Conservation (phyloP, 1,140 invertebrate species). For the Papilio aristodemus region DNA sequence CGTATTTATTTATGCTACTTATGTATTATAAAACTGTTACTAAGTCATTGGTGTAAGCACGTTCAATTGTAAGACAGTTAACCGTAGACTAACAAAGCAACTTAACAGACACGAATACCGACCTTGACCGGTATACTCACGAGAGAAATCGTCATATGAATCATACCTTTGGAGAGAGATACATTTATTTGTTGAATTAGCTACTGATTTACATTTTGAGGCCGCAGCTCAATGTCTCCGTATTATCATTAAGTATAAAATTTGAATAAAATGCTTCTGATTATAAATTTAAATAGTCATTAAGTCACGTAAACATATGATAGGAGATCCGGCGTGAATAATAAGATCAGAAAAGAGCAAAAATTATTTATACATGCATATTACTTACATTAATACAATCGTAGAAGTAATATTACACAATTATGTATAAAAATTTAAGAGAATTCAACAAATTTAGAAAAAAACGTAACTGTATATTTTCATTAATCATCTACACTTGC, state of each 20-base stretch:
- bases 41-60: constrained; percentile 42
- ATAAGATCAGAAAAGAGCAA: neutral
- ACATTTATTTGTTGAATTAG: constrained; percentile 18
- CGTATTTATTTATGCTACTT: constrained; percentile 42
- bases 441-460: neutral
- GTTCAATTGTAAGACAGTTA: constrained; percentile 38
- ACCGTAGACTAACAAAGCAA: constrained; percentile 40
- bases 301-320: neutral
- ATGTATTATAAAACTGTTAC: constrained; percentile 42
- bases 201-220: constrained; percentile 30
- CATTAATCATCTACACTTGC: too few relatives aligned
- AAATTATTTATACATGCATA: neutral
- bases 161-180: constrained; percentile 44
- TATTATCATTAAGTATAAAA: constrained; percentile 14
- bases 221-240: constrained; percentile 29
- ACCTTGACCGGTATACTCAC: constrained; percentile 59
- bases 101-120: constrained; percentile 47
- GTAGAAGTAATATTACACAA: neutral
- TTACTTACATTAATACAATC: neutral
- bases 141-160: constrained; percentile 68
- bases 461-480: too few relatives aligned
- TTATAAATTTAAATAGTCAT: constrained; percentile 15
- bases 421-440: neutral
- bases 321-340: neutral
- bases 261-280: constrained; percentile 15